These are phyloP conservation scores for Ceyx erithaca DNA, from an alignment of 2,797 vertebrate species.

Conservation along the genomic window DNA sequence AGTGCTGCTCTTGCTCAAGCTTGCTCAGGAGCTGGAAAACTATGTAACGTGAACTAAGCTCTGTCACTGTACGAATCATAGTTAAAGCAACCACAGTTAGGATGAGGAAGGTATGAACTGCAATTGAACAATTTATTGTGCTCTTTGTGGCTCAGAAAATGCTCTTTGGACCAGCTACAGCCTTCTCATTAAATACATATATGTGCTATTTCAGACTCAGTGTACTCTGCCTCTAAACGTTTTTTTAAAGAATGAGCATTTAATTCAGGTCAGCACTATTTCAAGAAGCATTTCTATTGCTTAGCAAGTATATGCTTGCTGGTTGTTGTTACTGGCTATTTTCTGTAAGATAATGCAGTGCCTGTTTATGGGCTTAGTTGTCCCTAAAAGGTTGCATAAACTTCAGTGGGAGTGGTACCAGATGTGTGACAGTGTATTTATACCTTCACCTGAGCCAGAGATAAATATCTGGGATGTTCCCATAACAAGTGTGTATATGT, in stretches of 20 bases:
- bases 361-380: background rate
- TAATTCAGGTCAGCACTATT: background rate
- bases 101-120: background rate
- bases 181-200: background rate
- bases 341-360: background rate
- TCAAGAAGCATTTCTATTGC: background rate
- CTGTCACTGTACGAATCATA: background rate
- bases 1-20: background rate
- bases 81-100: background rate
- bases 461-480: background rate
- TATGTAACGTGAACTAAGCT: rapidly evolving
- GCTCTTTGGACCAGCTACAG: background rate
- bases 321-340: background rate
- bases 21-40: background rate
- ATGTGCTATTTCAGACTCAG: background rate
- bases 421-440: rapidly evolving
- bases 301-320: background rate
- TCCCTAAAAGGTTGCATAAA: background rate
- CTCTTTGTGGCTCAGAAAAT: background rate
- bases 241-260: background rate
- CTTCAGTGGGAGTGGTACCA: background rate
- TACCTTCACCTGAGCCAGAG: background rate
- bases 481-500: background rate
- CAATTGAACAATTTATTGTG: background rate
- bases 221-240: background rate